Base-by-base conservation (phyloP, 2,113 vertebrate genomes). In the Synodontis membranacea region DNA sequence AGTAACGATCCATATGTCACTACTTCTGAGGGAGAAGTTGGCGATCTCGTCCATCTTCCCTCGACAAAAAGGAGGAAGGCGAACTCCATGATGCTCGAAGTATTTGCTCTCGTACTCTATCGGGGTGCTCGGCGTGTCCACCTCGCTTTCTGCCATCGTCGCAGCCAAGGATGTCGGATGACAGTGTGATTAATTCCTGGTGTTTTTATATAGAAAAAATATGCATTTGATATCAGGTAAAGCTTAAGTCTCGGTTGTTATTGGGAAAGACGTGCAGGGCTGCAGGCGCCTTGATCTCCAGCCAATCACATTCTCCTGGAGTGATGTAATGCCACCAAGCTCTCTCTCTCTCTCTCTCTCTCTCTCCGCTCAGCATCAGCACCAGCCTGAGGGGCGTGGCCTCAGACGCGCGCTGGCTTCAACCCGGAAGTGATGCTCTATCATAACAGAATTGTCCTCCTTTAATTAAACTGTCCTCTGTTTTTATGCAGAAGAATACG, bases 91-190 rank as follows among this genome's bases (percentile, higher is more conserved):
- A 94, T 97, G 97, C 92, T 99, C 98, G 91, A 98, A 99, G 93
- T 99, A 99, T 93, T 97, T 98, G 96, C 97, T 99, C 93, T 99
- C 98, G 90, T 97, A 99, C 94, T 99, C 98, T 44, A 97, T 96
- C 10, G 98, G 98, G 44, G 98, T 99, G 95, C 97, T 96, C 89
- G 98, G 98, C 89, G 98, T 98, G 93, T 98, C 97, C 88, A 96
- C 97, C 90, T 98, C 97, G 94, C 97, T 98, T 92, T 98, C 98
- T 88, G 98, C 98, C 98, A 99, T 99, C 92, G 92, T 96, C 84
- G 15, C 87, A 78, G 82, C 78, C 78, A 58, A 42, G 11, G 83
- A 80, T n/a, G 81, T 86, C 62, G 88, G 85, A 82, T 87, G 3
- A 44, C 31, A 58, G 17, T 31, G 2, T 86, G 64, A 78, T 80